These are phyloP conservation scores for Elephantulus edwardii DNA, from an alignment of 2,113 vertebrate species.

Conservation along the genomic window DNA sequence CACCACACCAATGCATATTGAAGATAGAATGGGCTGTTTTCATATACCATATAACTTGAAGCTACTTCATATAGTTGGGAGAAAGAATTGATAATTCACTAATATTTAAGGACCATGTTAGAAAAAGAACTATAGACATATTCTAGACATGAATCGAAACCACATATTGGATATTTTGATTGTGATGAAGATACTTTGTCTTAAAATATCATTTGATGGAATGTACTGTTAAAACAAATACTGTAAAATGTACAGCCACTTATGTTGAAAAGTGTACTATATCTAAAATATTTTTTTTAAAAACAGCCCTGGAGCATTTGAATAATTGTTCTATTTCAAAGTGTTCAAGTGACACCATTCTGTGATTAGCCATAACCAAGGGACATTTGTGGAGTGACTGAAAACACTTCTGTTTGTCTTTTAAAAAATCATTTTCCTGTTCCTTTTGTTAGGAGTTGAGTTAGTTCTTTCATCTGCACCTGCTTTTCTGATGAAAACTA, in stretches of 20 bases:
- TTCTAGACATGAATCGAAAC: conserved; percentile 19
- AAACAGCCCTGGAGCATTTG: conserved; percentile 35
- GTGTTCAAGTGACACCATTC: conserved; percentile 56
- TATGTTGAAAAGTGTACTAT: conserved; percentile 28
- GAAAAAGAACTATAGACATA: neutral
- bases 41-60: neutral
- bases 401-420: conserved; percentile 72
- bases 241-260: neutral
- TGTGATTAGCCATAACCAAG: conserved; percentile 62
- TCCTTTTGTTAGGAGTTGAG: conserved; percentile 73
- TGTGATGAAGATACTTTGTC: neutral
- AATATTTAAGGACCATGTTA: neutral
- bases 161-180: neutral
- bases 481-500: conserved; percentile 80
- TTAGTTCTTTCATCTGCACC: conserved; percentile 76
- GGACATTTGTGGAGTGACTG: conserved; percentile 53
- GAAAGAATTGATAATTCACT: neutral
- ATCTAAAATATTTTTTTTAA: too few relatives aligned
- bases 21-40: conserved; percentile 5
- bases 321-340: conserved; percentile 55
- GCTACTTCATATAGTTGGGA: neutral
- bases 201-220: neutral
- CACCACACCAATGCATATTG: neutral
- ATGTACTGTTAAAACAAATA: conserved; percentile 9
- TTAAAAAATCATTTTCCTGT: conserved; percentile 53